Evolutionary conservation across 2,797 vertebrate genomes (phyloP).

Genomic region (Amniataba percoides): DNA sequence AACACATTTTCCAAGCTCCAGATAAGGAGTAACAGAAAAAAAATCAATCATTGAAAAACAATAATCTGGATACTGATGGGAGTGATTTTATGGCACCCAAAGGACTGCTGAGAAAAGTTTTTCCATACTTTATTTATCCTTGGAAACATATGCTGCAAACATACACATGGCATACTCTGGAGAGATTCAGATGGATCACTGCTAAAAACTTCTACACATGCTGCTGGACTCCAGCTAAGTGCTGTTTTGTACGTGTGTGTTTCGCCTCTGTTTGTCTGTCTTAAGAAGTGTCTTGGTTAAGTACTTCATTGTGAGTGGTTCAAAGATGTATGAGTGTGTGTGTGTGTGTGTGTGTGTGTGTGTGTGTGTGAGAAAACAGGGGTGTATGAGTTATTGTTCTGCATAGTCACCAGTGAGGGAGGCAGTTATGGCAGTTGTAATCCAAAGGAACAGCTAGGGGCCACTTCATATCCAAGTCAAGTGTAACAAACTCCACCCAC

Average conservation of each 20-base stretch:
- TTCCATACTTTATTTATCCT: conserved; percentile 44
- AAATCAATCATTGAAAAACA: conserved; percentile 5
- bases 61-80: conserved; percentile 2
- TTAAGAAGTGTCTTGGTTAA: conserved; percentile 6
- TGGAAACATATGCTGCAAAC: conserved; percentile 33
- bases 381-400: conserved; percentile 24
- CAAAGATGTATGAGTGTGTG: neutral
- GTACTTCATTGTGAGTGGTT: neutral
- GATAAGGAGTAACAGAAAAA: neutral
- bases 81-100: conserved; percentile 35
- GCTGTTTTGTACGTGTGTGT: neutral
- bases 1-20: neutral
- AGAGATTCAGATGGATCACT: conserved; percentile 28
- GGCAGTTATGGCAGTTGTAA: conserved; percentile 17
- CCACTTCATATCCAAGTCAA: conserved; percentile 39
- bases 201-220: conserved; percentile 21
- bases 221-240: neutral
- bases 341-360: neutral
- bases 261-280: neutral
- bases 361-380: neutral
- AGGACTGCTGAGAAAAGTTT: conserved; percentile 52
- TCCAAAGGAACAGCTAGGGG: conserved; percentile 42
- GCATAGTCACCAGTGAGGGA: conserved; percentile 32
- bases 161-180: conserved; percentile 16
- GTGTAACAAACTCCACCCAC: conserved; percentile 41